These are phyloP conservation scores for Polypedilum pembai DNA, from an alignment of 1,140 invertebrate species.

Conservation along the genomic window DNA sequence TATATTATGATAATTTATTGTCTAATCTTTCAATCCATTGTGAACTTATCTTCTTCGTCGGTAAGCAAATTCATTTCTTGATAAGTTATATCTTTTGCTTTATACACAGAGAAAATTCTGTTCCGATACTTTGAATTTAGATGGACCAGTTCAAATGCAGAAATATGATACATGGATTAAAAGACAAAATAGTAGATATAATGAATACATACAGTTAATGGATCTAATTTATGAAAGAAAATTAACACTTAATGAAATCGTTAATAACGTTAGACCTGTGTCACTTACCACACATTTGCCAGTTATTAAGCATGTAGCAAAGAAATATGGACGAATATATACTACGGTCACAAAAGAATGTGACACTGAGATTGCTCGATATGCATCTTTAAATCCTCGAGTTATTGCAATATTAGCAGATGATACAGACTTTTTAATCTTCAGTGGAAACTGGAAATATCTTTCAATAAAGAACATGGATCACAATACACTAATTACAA, in stretches of 20 bases:
- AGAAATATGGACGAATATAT: neutral
- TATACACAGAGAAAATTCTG: too few species aligned
- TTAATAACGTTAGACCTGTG: neutral
- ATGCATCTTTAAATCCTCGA: neutral
- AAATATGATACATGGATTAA: neutral
- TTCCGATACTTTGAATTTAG: too few species aligned
- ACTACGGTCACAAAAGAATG: neutral
- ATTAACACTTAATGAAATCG: neutral
- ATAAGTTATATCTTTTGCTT: too few species aligned
- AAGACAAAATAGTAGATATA: neutral
- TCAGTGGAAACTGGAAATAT: neutral
- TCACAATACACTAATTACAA: neutral
- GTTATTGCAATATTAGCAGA: neutral
- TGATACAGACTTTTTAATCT: slow-evolving; percentile 7
- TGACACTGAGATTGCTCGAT: neutral
- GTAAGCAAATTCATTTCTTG: too few species aligned
- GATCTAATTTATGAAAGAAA: neutral
- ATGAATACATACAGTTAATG: neutral
- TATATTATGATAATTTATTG: neutral
- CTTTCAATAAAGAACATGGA: neutral
- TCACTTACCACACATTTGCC: neutral
- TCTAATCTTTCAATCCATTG: neutral
- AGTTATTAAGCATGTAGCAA: neutral
- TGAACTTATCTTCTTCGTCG: neutral
- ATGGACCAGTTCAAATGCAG: neutral